These are phyloP conservation scores for Porites evermanni DNA, from an alignment of 92 coral and sea anemone genomes.

Conservation along the genomic window DNA sequence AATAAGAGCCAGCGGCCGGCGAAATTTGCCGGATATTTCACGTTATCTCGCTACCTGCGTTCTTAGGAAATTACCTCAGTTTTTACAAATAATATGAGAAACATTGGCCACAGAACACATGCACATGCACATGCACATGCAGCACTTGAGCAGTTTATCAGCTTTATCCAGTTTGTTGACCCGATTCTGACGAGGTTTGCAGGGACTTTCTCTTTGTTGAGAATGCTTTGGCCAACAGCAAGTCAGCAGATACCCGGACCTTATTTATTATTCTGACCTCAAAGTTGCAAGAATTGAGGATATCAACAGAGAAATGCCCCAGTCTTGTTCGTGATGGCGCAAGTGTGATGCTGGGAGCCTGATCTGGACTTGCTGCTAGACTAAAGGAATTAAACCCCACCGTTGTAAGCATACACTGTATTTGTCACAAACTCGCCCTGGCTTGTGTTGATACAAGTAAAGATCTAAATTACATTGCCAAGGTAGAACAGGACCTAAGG, in stretches of 20 bases:
- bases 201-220: slow-evolving; percentile 44
- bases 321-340: slow-evolving; percentile 24
- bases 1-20: too few species aligned
- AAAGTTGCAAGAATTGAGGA: slow-evolving; percentile 11
- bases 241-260: slow-evolving; percentile 23
- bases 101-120: too few species aligned
- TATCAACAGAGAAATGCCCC: neutral
- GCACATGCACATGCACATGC: neutral
- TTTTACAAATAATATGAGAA: too few species aligned
- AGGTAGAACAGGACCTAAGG: slow-evolving; percentile 33
- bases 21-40: too few species aligned
- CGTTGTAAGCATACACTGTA: slow-evolving; percentile 11
- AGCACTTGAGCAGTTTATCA: slow-evolving; percentile 37
- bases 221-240: slow-evolving; percentile 2
- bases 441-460: slow-evolving; percentile 25
- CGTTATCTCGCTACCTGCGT: too few species aligned
- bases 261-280: slow-evolving; percentile 14
- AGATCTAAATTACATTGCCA: slow-evolving; percentile 27
- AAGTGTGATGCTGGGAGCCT: slow-evolving; percentile 6
- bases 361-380: slow-evolving; percentile 17
- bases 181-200: slow-evolving; percentile 44
- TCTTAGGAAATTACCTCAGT: too few species aligned
- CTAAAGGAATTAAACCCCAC: slow-evolving; percentile 9
- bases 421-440: slow-evolving; percentile 24
- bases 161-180: slow-evolving; percentile 39